These are phyloP conservation scores for Zaprionus lineosus DNA, from an alignment of 2,888 invertebrate species.

Conservation along the genomic window DNA sequence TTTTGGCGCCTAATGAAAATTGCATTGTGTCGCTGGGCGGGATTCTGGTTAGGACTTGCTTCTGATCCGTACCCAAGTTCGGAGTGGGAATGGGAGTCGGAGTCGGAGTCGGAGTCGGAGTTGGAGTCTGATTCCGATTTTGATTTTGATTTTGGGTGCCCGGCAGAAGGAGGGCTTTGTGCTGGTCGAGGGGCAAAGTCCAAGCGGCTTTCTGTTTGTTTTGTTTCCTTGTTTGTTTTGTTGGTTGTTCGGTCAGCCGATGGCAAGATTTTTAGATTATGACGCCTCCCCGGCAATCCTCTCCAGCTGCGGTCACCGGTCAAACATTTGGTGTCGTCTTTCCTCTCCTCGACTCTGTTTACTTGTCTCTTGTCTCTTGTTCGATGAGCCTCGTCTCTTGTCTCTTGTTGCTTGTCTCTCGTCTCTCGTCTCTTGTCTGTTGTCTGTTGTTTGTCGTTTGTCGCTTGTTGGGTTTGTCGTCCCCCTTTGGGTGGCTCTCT, in stretches of 20 bases:
- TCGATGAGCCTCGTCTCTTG: neutral
- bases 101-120: too few relatives aligned
- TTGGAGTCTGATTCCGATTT: too few relatives aligned
- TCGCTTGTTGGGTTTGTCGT: neutral
- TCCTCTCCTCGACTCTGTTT: slow-evolving; percentile 8
- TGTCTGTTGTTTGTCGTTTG: neutral
- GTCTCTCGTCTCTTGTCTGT: neutral
- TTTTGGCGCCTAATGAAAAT: slow-evolving; percentile 73
- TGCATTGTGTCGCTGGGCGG: slow-evolving; percentile 57
- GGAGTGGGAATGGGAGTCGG: too few relatives aligned
- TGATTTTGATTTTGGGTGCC: slow-evolving; percentile 19
- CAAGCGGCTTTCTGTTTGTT: slow-evolving; percentile 43
- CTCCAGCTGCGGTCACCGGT: neutral
- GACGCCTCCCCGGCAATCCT: slow-evolving; percentile 52
- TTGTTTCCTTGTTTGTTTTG: slow-evolving; percentile 41
- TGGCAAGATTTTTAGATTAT: slow-evolving; percentile 71
- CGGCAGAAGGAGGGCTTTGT: slow-evolving; percentile 22
- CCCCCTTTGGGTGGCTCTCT: slow-evolving; percentile 14
- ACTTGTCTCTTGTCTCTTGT: neutral
- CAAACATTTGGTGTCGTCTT: slow-evolving; percentile 5
- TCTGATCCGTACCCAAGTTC: too few relatives aligned
- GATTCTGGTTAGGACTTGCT: slow-evolving; percentile 20
- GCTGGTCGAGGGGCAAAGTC: slow-evolving; percentile 26
- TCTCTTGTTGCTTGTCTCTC: slow-evolving; percentile 7
- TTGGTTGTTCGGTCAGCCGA: slow-evolving; percentile 27